These are phyloP conservation scores for Saguinus imperator DNA, from an alignment of 2,113 vertebrate species.

Conservation along the genomic window DNA sequence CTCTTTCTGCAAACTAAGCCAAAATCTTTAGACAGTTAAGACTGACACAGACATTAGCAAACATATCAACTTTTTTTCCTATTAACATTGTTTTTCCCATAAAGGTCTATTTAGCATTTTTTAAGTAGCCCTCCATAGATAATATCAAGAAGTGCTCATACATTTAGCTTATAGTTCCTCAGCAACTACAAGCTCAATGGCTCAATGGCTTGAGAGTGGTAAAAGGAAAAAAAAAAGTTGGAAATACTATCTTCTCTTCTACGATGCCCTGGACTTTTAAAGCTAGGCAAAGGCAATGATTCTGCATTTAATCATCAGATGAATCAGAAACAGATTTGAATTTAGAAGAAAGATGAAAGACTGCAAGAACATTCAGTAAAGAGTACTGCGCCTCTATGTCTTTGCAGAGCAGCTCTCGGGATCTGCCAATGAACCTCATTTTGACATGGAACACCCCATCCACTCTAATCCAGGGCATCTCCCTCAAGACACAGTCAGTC, in stretches of 20 bases:
- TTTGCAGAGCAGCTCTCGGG: not conserved
- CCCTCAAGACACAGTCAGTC: slow-evolving; percentile 35
- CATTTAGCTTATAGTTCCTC: not conserved
- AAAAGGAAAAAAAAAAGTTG: too few species aligned
- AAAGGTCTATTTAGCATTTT: not conserved
- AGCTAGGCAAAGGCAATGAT: slow-evolving; percentile 42
- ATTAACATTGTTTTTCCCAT: not conserved
- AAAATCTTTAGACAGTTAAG: slow-evolving; percentile 3
- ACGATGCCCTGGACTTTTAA: not conserved
- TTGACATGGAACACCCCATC: slow-evolving; percentile 10
- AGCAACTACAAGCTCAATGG: too few species aligned
- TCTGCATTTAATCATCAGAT: slow-evolving; percentile 33
- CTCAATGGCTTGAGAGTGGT: not conserved
- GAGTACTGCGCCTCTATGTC: slow-evolving; percentile 28
- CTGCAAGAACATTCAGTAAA: not conserved
- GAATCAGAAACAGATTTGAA: slow-evolving; percentile 50
- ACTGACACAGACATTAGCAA: not conserved
- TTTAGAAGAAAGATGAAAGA: slow-evolving; percentile 43
- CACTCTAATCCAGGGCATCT: slow-evolving; percentile 50
- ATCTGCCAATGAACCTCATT: slow-evolving; percentile 37
- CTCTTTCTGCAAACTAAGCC: not conserved
- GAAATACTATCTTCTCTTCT: not conserved
- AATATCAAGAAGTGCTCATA: not conserved
- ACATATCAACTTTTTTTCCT: not conserved
- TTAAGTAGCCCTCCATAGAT: not conserved